Conservation (phyloP, 2,888 invertebrate species). For the Parnassius smintheus region DNA sequence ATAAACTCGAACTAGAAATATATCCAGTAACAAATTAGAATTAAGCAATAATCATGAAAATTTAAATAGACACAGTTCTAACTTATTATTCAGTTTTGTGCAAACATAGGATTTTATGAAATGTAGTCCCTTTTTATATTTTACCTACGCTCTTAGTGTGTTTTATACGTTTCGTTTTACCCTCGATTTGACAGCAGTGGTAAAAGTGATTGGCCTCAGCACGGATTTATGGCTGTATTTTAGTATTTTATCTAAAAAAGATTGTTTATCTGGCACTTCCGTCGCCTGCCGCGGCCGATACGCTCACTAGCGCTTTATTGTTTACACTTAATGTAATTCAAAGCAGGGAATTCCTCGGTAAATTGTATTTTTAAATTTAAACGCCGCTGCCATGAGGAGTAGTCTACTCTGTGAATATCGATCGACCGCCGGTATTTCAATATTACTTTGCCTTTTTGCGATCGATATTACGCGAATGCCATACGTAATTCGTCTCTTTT, state of each 20-base stretch:
- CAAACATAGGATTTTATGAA: no score
- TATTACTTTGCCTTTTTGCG: conserved; percentile 62
- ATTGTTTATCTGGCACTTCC: conserved; percentile 79
- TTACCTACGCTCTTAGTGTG: not conserved
- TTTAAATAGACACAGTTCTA: no score
- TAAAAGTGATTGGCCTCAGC: conserved; percentile 34
- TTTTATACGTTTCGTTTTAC: not conserved
- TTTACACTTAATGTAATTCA: conserved; percentile 81
- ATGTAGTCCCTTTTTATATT: not conserved
- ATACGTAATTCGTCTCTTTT: conserved; percentile 61
- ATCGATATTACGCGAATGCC: conserved; percentile 66
- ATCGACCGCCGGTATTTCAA: conserved; percentile 60
- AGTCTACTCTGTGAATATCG: conserved; percentile 65
- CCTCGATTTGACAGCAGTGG: conserved; percentile 11
- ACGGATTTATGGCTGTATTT: conserved; percentile 75
- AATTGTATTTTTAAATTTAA: conserved; percentile 77
- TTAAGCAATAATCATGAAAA: no score
- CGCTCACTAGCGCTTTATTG: conserved; percentile 77
- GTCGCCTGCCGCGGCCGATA: conserved; percentile 75
- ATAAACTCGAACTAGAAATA: no score
- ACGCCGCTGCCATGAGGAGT: conserved; percentile 52
- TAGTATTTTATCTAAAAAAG: conserved; percentile 78
- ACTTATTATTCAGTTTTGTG: no score
- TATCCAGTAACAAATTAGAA: no score
- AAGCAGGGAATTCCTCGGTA: conserved; percentile 78